Evolutionary conservation across 1,140 invertebrate species (phyloP).

Genomic region (Stenopsyche tienmushanensis): DNA sequence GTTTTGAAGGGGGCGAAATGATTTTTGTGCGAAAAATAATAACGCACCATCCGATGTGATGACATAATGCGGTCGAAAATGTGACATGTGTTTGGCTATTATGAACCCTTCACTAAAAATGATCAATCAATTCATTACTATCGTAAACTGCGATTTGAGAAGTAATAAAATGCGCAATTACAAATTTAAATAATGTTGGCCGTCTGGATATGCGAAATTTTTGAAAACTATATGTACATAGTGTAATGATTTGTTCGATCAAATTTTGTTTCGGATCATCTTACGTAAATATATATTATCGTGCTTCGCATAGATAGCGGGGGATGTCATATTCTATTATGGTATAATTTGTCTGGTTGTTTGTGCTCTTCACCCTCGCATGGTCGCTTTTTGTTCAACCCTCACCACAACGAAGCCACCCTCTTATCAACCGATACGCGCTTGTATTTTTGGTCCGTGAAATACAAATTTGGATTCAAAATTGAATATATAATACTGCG

Average conservation of each 20-base stretch:
- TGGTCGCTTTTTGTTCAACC: background rate
- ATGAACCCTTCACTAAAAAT: background rate
- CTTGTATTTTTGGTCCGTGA: no score
- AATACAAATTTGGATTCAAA: no score
- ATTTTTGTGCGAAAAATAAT: background rate
- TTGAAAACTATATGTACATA: background rate
- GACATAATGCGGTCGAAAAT: slow-evolving; percentile 15
- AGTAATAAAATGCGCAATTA: background rate
- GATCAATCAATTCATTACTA: no score
- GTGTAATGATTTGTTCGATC: background rate
- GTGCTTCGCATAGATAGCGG: background rate
- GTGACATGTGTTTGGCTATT: slow-evolving; percentile 21
- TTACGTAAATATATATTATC: background rate
- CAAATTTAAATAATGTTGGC: no score
- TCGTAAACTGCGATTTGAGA: background rate
- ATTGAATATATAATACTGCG: no score
- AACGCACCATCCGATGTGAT: background rate
- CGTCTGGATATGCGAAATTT: background rate
- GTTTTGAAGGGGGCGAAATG: background rate
- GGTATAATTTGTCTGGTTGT: slow-evolving; percentile 37
- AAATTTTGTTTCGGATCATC: background rate
- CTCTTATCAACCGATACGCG: background rate
- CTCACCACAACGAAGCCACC: background rate
- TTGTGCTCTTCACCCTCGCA: slow-evolving; percentile 13
- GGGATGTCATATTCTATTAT: slow-evolving; percentile 37